A percentile compares a stretch with the other conserved stretches of the same genome.
Conservation (phyloP, 2,113 vertebrate genomes). For the Tamias sibiricus region DNA sequence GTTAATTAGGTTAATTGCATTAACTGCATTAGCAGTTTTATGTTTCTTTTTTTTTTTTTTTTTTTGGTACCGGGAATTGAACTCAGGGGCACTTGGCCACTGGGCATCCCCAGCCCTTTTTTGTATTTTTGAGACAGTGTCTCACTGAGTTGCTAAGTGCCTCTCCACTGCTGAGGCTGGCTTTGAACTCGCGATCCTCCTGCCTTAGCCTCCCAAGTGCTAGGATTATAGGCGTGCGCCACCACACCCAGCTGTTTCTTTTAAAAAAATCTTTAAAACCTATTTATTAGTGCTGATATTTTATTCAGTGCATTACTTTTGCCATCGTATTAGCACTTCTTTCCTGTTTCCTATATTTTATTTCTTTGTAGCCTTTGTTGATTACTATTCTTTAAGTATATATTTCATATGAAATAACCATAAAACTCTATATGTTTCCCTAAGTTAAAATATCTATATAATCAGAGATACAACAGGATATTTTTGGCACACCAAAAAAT, state of each 20-base stretch:
- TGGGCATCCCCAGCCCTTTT: too few relatives aligned
- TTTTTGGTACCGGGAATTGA: too few relatives aligned
- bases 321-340: background rate
- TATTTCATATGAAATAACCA: background rate
- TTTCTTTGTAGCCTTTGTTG: background rate
- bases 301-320: background rate
- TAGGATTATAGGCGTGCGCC: too few relatives aligned
- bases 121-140: too few relatives aligned
- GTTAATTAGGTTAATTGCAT: too few relatives aligned
- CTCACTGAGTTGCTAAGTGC: too few relatives aligned
- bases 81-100: too few relatives aligned
- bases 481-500: background rate
- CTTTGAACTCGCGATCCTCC: too few relatives aligned
- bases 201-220: too few relatives aligned
- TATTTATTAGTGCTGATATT: background rate
- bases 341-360: background rate
- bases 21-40: background rate
- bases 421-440: background rate
- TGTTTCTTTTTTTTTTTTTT: too few relatives aligned
- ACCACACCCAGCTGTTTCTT: too few relatives aligned
- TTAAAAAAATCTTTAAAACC: background rate
- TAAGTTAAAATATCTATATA: background rate
- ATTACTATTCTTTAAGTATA: background rate
- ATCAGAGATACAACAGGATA: background rate
- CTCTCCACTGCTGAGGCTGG: too few relatives aligned